Base-by-base conservation (phyloP, 2,113 vertebrate species). In the Shinisaurus crocodilurus region DNA sequence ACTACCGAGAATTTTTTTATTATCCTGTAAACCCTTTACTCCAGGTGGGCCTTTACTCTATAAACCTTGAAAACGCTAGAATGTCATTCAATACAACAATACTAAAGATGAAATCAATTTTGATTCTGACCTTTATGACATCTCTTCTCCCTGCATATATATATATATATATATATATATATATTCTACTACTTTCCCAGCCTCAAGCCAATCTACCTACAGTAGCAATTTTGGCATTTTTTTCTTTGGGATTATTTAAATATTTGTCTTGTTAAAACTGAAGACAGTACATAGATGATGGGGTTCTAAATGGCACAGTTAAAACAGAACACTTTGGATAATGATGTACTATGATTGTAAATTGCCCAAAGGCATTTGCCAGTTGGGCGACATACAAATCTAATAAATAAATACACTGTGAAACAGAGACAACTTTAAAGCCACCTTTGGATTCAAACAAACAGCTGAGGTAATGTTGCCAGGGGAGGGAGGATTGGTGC, bases 1-100 rank as follows among this genome's bases (percentile, higher is more conserved):
- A 83, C 72, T 92, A 92, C 18, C 87, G 91, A 95, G 95, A 93
- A 0, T 20, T 50, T 95, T 94, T 88, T 92, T 77, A 81, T 92
- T n/a, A 1, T 1, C 18, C 23, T 23, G 69, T 93, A 75, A 75
- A 83, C 67, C 77, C 3, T 79, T 27, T 88, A 37, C 65, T 70
- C 87, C 0, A 76, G 37, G 10, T 50, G 7, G 12, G n/a, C 87
- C 89, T 92, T 95, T 86, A 86, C 67, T 95, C 91, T 1, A 65
- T 63, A 91, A 88, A 81, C 88, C 63, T 85, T 80, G 70, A 2
- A 93, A 85, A 81, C 89, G 29, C 70, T 34, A 65, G 72, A 75
- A 29, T 57, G 74, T 27, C 45, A 67, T 86, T 13, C 82, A 12
- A 43, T 18, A 70, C 6, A 91, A 3, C 91, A 18, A 88, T 81